Percentiles rank a stretch among this genome's conserved stretches.
Conservation (phyloP, 2,113 vertebrate genomes). For the Anhinga anhinga region DNA sequence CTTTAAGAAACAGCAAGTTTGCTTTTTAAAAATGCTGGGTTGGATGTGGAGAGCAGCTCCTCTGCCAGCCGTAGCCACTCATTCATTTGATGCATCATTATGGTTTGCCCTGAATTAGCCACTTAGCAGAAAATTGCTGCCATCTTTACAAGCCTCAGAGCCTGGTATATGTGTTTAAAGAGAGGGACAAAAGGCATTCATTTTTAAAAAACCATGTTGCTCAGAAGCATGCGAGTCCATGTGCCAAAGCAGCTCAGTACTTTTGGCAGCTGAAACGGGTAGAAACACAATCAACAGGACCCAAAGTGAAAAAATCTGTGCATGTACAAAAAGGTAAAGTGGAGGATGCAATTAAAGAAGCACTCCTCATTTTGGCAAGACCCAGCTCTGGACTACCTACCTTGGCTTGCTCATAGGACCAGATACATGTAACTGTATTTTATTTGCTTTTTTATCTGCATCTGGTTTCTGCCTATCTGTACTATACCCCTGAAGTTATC, state of each 20-base stretch:
- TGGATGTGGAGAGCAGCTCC: not conserved
- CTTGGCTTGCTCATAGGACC: not conserved
- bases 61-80: not conserved
- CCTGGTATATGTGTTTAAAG: not conserved
- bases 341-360: not conserved
- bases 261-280: not conserved
- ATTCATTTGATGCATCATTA: not conserved
- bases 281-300: not conserved
- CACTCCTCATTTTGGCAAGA: not conserved
- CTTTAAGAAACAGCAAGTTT: not conserved
- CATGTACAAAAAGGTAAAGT: rapidly evolving
- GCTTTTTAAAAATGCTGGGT: not conserved
- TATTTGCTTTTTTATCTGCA: not conserved
- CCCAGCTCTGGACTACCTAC: not conserved
- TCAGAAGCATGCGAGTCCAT: not conserved
- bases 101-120: not conserved
- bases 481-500: not conserved
- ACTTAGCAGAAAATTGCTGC: not conserved
- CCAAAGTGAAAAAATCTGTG: not conserved
- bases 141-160: not conserved
- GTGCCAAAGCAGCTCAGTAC: not conserved
- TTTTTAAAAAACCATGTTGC: not conserved
- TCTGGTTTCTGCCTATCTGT: not conserved
- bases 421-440: not conserved
- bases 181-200: not conserved